These are phyloP conservation scores for Eptesicus fuscus DNA, from an alignment of 2,113 vertebrate genomes.

Conservation along the genomic window DNA sequence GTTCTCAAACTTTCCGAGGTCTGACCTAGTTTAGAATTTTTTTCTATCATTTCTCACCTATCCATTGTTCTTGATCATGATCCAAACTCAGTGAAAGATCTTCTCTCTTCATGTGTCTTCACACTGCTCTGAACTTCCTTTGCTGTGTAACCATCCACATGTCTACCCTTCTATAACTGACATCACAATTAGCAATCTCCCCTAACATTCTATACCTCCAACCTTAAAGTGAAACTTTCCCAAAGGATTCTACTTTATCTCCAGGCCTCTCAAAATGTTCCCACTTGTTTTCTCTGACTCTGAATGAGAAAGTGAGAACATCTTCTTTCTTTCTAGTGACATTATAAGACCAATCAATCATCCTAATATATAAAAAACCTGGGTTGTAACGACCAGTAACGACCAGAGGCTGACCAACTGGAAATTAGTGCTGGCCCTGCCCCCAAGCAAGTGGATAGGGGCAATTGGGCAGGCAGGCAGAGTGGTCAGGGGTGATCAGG, in stretches of 20 bases:
- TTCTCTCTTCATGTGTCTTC: not conserved
- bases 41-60: conserved; percentile 2
- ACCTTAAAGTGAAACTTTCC: not conserved
- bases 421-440: no score
- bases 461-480: no score
- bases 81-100: not conserved
- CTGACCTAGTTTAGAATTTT: not conserved
- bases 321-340: not conserved
- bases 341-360: not conserved
- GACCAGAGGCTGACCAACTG: no score
- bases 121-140: not conserved
- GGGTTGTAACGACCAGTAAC: no score
- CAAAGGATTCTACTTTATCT: not conserved
- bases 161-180: not conserved
- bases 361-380: not conserved
- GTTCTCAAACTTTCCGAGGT: not conserved
- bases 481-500: no score
- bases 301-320: not conserved
- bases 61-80: not conserved
- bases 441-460: no score
- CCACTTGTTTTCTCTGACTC: not conserved
- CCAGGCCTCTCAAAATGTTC: not conserved
- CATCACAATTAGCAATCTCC: not conserved
- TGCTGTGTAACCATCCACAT: not conserved
- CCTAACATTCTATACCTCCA: not conserved